Conservation (phyloP, 92 coral and sea anemone genomes). For the Actinernus sp. region DNA sequence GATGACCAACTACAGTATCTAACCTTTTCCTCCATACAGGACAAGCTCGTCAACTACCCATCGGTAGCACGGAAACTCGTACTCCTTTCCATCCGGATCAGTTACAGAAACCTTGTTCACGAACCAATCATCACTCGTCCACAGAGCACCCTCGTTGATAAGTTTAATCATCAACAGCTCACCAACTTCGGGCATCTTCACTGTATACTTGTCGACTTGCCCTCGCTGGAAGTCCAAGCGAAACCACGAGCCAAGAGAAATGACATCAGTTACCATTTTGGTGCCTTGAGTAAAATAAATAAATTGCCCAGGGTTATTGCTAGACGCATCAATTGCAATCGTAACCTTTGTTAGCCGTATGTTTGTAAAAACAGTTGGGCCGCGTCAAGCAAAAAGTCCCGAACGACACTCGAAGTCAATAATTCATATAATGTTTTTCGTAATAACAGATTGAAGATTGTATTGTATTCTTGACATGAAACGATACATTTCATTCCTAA, state of each 20-base stretch:
- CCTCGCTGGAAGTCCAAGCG: slow-evolving; percentile 74
- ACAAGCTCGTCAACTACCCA: slow-evolving; percentile 72
- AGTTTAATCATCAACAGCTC: slow-evolving; percentile 68
- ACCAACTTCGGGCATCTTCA: slow-evolving; percentile 83
- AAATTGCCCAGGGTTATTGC: too few species aligned
- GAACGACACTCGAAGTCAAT: too few species aligned
- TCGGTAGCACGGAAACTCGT: slow-evolving; percentile 70
- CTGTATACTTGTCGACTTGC: slow-evolving; percentile 54
- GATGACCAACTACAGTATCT: too few species aligned
- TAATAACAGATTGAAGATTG: too few species aligned
- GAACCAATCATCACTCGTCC: slow-evolving; percentile 71
- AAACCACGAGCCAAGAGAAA: slow-evolving; percentile 64
- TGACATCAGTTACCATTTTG: slow-evolving; percentile 70
- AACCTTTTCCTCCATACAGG: slow-evolving; percentile 78
- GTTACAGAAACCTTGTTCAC: slow-evolving; percentile 61
- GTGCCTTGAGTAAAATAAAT: too few species aligned
- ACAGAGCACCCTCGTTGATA: slow-evolving; percentile 57
- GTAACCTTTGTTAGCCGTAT: too few species aligned
- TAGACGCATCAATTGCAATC: too few species aligned
- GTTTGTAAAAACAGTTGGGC: too few species aligned
- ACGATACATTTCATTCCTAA: too few species aligned
- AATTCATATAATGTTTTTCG: too few species aligned
- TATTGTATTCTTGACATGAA: too few species aligned
- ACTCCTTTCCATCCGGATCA: slow-evolving; percentile 13
- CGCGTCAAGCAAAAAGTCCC: too few species aligned